phyloP scores from a whole-genome alignment of 1,140 invertebrate genomes.

The Brachionus paranguensis region DNA sequence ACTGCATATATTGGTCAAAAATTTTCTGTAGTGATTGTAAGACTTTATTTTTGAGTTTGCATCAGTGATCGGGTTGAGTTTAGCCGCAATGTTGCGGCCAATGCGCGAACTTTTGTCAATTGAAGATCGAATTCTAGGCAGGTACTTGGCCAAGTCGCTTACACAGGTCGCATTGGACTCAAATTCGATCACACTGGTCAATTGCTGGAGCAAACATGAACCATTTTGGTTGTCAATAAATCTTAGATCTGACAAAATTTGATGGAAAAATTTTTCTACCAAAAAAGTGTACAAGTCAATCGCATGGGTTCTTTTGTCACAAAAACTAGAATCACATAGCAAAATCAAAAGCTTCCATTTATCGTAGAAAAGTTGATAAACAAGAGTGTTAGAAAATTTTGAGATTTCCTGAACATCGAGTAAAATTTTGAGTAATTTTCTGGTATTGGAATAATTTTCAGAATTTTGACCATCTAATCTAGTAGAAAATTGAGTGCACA shows the following conservation, averaged over 20 bases:
- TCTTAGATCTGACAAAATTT: neutral
- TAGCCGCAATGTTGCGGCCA: neutral
- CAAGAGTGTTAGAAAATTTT: neutral
- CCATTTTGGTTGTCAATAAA: neutral
- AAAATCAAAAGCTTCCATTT: neutral
- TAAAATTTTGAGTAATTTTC: neutral
- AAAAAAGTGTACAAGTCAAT: neutral
- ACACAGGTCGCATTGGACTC: neutral
- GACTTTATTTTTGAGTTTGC: neutral
- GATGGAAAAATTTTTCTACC: neutral
- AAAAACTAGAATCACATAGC: neutral
- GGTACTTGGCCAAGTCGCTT: neutral
- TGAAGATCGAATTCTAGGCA: constrained; percentile 14
- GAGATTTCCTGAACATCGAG: neutral
- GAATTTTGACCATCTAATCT: neutral
- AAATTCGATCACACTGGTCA: neutral
- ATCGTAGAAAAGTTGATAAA: neutral
- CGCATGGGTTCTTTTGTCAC: neutral
- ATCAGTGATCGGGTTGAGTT: neutral
- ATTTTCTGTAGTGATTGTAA: constrained; percentile 28
- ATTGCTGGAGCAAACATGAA: neutral
- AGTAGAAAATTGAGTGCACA: neutral
- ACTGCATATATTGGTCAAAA: neutral
- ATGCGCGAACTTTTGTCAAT: constrained; percentile 15
- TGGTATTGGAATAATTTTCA: neutral